Evolutionary conservation across 2,888 invertebrate species (phyloP).

Genomic region (Heteropelma amictum): DNA sequence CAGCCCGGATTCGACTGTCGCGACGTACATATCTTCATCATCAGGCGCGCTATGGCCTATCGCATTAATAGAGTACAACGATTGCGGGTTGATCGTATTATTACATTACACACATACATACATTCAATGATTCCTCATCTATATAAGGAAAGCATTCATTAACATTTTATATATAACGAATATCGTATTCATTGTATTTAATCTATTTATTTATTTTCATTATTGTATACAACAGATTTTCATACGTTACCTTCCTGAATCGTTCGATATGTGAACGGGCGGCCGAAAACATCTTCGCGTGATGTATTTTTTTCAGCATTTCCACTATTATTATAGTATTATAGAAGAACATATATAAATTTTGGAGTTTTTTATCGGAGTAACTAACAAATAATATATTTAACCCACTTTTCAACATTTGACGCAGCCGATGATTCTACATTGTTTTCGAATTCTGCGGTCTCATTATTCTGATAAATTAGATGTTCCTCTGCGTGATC

Average conservation of each 20-base stretch:
- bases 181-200: neutral
- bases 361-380: no score
- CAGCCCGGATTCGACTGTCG: neutral
- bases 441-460: no score
- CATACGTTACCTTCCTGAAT: neutral
- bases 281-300: no score
- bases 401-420: no score
- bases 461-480: no score
- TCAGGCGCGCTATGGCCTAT: constrained; percentile 7
- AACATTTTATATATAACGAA: neutral
- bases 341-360: no score
- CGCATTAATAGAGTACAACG: neutral
- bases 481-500: no score
- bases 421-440: no score
- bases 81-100: neutral
- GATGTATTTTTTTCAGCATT: no score
- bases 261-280: neutral
- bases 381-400: no score
- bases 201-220: neutral
- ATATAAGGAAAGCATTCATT: neutral
- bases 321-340: no score
- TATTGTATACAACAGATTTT: neutral
- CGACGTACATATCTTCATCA: neutral
- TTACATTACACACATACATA: neutral
- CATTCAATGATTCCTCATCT: neutral